A percentile compares a stretch with the other conserved stretches of the same genome.
phyloP scores from a whole-genome alignment of 2,797 vertebrate species.

The Rhinatrema bivittatum region DNA sequence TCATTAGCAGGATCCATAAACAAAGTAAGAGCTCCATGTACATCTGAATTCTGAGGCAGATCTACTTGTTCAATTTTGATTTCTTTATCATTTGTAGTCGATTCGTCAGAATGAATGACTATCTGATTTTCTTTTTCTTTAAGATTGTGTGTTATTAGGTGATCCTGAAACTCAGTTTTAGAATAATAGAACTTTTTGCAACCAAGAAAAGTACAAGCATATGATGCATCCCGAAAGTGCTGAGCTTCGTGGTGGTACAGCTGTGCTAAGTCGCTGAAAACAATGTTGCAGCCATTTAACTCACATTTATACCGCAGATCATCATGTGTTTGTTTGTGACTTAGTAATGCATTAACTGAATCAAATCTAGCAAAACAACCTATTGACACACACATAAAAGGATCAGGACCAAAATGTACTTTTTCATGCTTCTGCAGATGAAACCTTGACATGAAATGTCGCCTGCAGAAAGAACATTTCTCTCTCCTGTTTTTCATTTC shows the following conservation, averaged over 20 bases:
- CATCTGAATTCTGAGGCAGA: slow-evolving; percentile 30
- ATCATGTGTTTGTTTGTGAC: slow-evolving; percentile 88
- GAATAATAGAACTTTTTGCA: slow-evolving; percentile 93
- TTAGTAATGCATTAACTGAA: slow-evolving; percentile 78
- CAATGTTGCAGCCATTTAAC: slow-evolving; percentile 83
- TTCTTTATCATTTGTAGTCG: slow-evolving; percentile 31
- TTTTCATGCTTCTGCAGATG: slow-evolving; percentile 83
- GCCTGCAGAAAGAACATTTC: slow-evolving; percentile 86
- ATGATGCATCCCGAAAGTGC: slow-evolving; percentile 92
- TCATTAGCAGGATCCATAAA: slow-evolving; percentile 38
- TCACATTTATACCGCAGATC: slow-evolving; percentile 87
- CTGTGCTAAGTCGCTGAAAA: slow-evolving; percentile 87
- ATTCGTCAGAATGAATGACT: slow-evolving; percentile 36
- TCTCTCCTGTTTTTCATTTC: slow-evolving; percentile 89
- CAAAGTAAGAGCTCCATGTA: slow-evolving; percentile 32
- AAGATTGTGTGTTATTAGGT: slow-evolving; percentile 78
- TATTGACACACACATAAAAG: slow-evolving; percentile 80
- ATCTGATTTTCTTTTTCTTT: slow-evolving; percentile 29
- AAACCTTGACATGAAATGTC: slow-evolving; percentile 84
- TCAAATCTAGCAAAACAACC: slow-evolving; percentile 79
- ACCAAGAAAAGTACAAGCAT: slow-evolving; percentile 73
- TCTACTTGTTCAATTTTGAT: slow-evolving; percentile 35
- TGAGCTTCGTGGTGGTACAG: slow-evolving; percentile 97
- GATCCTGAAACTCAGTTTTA: slow-evolving; percentile 81
- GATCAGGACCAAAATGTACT: slow-evolving; percentile 74